Percentiles rank a stretch among this genome's conserved stretches.
phyloP scores from a whole-genome alignment of 2,113 vertebrate genomes.

The Rhinopomastus cyanomelas region DNA sequence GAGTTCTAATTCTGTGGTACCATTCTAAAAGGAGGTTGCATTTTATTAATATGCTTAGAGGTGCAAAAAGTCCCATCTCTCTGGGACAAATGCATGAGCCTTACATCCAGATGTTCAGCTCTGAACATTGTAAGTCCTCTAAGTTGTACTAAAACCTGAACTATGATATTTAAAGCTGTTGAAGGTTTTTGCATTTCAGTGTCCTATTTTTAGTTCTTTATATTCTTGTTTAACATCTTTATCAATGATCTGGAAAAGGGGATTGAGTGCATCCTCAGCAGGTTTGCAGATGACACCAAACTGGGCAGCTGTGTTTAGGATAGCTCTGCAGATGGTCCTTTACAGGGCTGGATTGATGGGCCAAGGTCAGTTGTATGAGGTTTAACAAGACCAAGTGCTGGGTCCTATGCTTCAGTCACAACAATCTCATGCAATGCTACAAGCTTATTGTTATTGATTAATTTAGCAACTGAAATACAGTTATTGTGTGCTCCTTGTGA shows the following conservation, averaged over 20 bases:
- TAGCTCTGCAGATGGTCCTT: no score
- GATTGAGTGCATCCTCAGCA: no score
- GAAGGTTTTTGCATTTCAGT: not conserved
- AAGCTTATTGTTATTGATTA: not conserved
- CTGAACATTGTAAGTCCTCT: not conserved
- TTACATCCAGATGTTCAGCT: not conserved
- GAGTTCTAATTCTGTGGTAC: not conserved
- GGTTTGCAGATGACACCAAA: no score
- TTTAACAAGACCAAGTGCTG: no score
- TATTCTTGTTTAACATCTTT: no score
- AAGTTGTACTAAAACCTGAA: not conserved
- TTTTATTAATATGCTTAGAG: not conserved
- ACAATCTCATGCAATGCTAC: no score
- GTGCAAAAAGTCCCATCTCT: not conserved
- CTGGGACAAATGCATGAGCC: not conserved
- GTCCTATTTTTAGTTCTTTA: constrained; percentile 16
- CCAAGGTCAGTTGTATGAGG: no score
- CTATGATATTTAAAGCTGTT: not conserved
- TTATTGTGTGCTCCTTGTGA: not conserved
- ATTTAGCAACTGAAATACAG: not conserved
- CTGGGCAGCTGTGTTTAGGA: no score
- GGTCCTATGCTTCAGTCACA: no score
- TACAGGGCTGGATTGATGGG: no score
- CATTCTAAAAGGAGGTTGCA: not conserved
- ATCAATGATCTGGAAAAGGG: no score